Base-by-base conservation (phyloP, 2,888 invertebrate genomes). In the Phortica okadai region DNA sequence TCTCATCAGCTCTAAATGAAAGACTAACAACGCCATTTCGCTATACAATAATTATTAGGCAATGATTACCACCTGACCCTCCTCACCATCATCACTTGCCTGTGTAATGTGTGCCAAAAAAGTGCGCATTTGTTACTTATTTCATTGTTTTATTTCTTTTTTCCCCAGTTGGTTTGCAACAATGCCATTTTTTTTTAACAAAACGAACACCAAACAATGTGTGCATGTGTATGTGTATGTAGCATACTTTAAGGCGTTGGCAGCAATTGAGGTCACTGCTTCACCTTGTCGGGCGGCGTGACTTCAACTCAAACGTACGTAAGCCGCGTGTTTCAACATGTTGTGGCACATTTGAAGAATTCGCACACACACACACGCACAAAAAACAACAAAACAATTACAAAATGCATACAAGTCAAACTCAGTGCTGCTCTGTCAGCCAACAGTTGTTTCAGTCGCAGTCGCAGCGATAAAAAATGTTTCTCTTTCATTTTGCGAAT, bases 201-300 rank as follows among this genome's bases (percentile, higher is more conserved):
- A n/a, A n/a, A 21, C 33, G 11, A 14, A 66, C 3, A 66, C 14
- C n/a, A 66, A 42, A 66, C 33, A 33, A 33, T 33, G 33, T 33
- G 33, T 33, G 33, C 33, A 33, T 33, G 33, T 33, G 33, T 33
- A 5, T 33, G 33, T 21, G 7, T 41, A 14, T 66, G 66, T 72
- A 33, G 54, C 70, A 72, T 72, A 54, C 70, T 72, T 72, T 72
- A 54, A 54, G 70, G 70, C 70, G 70, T 72, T 72, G 56, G 33
- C 54, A 72, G 70, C 70, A 56, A 72, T 54, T 72, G 70, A 72
- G 70, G 70, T 72, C 70, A 72, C 70, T 72, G 54, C 70, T 72
- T 72, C 70, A 72, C 70, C 70, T 72, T 72, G 70, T 54, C 70
- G 54, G 16, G 42, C 42, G 21, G 2, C 2, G 44, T 44, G 16